phyloP scores from a whole-genome alignment of 2,797 vertebrate genomes.

The Caiman crocodilus region DNA sequence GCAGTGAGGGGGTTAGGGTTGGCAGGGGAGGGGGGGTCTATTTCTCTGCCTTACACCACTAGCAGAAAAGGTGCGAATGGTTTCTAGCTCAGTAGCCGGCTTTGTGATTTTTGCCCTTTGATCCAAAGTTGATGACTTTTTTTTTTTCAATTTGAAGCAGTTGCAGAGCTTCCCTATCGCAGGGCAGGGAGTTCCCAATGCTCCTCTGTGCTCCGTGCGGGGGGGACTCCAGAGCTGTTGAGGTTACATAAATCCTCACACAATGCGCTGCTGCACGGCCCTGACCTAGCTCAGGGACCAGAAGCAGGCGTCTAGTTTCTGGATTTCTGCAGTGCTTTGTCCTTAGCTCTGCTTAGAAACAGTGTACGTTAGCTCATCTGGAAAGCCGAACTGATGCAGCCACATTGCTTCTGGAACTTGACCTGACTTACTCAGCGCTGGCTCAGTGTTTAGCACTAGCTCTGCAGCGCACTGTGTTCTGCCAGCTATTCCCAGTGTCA shows the following conservation, averaged over 20 bases:
- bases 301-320: too few species aligned
- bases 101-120: slow-evolving; percentile 7
- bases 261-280: background rate
- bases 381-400: too few species aligned
- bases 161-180: background rate
- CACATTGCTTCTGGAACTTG: background rate
- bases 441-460: too few species aligned
- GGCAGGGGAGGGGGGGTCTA: background rate
- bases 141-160: background rate
- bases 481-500: background rate
- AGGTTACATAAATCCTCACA: background rate
- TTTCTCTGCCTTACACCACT: background rate
- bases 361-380: too few species aligned
- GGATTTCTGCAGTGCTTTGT: too few species aligned
- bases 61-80: background rate
- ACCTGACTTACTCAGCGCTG: too few species aligned
- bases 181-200: background rate
- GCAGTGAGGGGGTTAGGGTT: background rate
- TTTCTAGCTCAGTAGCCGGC: slow-evolving; percentile 1
- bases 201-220: background rate
- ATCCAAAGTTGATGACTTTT: background rate
- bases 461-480: too few species aligned
- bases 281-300: too few species aligned
- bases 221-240: background rate
- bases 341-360: too few species aligned